Base-by-base conservation (phyloP, 2,113 vertebrate species). In the Cephalopholis sonnerati region DNA sequence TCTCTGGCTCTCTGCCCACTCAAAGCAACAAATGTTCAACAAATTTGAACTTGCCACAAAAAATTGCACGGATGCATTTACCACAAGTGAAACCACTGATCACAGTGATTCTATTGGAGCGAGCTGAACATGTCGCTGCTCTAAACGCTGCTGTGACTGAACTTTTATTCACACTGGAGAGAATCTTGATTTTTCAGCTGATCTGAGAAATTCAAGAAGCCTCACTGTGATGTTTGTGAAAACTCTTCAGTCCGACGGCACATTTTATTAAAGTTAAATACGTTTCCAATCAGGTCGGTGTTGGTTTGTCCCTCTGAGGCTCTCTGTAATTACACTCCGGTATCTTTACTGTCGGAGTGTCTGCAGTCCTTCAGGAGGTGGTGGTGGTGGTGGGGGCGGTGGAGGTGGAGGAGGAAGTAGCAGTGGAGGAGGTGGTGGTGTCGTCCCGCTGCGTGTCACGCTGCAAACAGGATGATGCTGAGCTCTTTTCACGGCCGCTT, bases 381-480 rank as follows among this genome's bases (percentile, higher is more conserved):
- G 41, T 9, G 41, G 10, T 41, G 41, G 11, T 9, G 41, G 55
- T 0, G 68, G 29, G 5, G 58, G 27, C 1, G 63, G 17, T 3
- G 65, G 55, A 0, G 68, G 11, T 10, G 41, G 55, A 0, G 58
- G 29, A 59, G 29, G 69, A 58, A 0, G 29, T 36, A 7, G 36
- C 3, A 7, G 36, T 36, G 36, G 11, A 11, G 41, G 55, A 0
- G 58, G 29, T 7, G 58, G 27, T 5, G 63, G 17, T 5, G 65
- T n/a, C 9, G 1, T 69, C 68, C 53, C 48, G 1, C 70, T 3
- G 73, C 8, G 75, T 5, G 62, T 79, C 85, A 76, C 62, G 74
- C 70, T 61, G 53, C 57, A 44, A 87, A 88, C 68, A 74, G 77
- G 85, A 91, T 87, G 79, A 86, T 27, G 68, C 39, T 62, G 63